Base-by-base conservation (phyloP, 2,113 vertebrate species). In the Pavo muticus region DNA sequence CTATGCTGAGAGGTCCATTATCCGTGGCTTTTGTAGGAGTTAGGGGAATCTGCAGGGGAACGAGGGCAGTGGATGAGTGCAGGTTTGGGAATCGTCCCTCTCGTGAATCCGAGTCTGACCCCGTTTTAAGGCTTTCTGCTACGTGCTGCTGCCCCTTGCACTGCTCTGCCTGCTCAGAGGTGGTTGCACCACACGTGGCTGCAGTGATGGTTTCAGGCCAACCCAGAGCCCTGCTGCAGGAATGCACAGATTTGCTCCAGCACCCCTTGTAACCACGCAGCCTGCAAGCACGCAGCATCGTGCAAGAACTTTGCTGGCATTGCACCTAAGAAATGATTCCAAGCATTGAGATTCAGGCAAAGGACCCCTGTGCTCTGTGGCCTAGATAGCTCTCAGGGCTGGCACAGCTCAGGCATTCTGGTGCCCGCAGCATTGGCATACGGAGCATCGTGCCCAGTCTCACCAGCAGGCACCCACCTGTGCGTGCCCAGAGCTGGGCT, bases 151-250 rank as follows among this genome's bases (percentile, higher is more conserved):
- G 85, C 60, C 60, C 54, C 69, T 56, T 42, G 59, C 45, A 42
- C 76, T 24, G 16, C 48, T 69, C 42, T 67, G 47, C 63, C 61
- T 78, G 42, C 54, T 57, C 27, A 6, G 32, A 47, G 42, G 44
- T 17, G 10, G n/a, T 73, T 67, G n/a, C 63, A 24, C 5, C 1
- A 0, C 2, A 3, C 0, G 0, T 44, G 45, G 48, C 68, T 86
- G 79, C 44, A 35, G 65, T 61, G 65, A n/a, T 13, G 56, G 1
- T 77, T 64, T 68, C 50, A 29, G 64, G 50, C 37, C 64, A 37
- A 2, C 17, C 37, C 27, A 2, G 0, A 65, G 70, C 61, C 40
- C 45, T 48, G 29, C 57, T 79, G 27, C 27, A 40, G 42, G 50
- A 73, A 40, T 84, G 67, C 1, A 1, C 69, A 37, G 40, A 19